A percentile compares a stretch with the other conserved stretches of the same genome.
Evolutionary conservation across 1,140 invertebrate species (phyloP).

Genomic region (Heliconius nattereri): DNA sequence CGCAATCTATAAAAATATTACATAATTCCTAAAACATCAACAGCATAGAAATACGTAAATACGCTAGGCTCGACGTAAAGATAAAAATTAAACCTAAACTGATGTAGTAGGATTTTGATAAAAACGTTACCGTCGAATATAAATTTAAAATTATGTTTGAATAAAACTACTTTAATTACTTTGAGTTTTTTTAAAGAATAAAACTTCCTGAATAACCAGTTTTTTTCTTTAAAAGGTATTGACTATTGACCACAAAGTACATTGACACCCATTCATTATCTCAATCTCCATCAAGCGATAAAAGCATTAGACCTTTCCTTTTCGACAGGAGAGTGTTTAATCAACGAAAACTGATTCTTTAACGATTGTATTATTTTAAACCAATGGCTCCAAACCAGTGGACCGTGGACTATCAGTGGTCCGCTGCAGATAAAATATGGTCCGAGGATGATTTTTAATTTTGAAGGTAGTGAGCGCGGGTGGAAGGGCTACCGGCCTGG

Average conservation of each 20-base stretch:
- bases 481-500: too few species aligned
- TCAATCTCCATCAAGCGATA: too few species aligned
- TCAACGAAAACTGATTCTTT: background rate
- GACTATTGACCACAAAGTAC: constrained; percentile 5
- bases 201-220: constrained; percentile 4
- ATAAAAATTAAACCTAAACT: too few species aligned
- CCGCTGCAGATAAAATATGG: too few species aligned
- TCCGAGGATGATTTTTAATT: too few species aligned
- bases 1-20: too few species aligned
- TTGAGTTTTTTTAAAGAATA: background rate
- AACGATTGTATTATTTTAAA: background rate
- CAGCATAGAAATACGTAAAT: too few species aligned
- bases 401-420: too few species aligned
- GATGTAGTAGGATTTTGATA: background rate
- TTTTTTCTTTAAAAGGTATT: constrained; percentile 9
- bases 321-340: background rate
- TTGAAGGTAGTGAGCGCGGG: too few species aligned
- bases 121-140: background rate
- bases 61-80: too few species aligned
- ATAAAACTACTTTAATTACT: background rate
- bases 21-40: too few species aligned
- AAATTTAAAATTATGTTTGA: background rate
- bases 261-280: constrained; percentile 1
- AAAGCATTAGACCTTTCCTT: background rate
- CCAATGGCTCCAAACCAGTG: too few species aligned